A percentile compares a stretch with the other conserved stretches of the same genome.
Evolutionary conservation across 1,140 invertebrate genomes (phyloP).

Genomic region (Orius laevigatus): DNA sequence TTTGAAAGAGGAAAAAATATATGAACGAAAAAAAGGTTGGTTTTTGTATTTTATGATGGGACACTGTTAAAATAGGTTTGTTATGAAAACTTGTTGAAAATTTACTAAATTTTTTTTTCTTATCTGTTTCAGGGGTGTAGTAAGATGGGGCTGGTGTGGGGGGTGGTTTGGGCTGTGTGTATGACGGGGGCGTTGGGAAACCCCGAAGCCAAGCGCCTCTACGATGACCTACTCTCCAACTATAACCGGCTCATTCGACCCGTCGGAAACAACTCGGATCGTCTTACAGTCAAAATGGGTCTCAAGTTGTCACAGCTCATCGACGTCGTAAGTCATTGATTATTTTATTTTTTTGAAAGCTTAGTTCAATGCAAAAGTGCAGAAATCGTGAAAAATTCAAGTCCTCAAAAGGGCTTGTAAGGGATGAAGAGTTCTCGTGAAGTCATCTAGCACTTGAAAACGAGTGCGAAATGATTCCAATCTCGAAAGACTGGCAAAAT

Average conservation of each 20-base stretch:
- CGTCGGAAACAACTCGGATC: constrained; percentile 90
- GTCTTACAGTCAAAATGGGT: constrained; percentile 90
- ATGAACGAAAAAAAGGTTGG: too few species aligned
- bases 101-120: background rate
- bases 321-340: constrained; percentile 75
- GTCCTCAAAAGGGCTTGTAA: too few species aligned
- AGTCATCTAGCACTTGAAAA: too few species aligned
- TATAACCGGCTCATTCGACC: constrained; percentile 97
- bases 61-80: too few species aligned
- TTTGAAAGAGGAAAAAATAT: too few species aligned
- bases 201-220: constrained; percentile 82
- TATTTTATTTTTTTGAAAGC: background rate
- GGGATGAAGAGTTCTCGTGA: too few species aligned
- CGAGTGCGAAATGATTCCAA: too few species aligned
- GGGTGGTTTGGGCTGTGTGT: constrained; percentile 8
- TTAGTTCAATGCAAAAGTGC: too few species aligned
- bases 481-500: too few species aligned
- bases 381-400: too few species aligned
- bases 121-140: constrained; percentile 15
- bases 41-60: too few species aligned
- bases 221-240: constrained; percentile 87
- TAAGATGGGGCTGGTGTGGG: constrained; percentile 16
- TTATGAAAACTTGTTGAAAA: too few species aligned
- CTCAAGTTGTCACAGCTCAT: constrained; percentile 92
- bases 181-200: constrained; percentile 36